These are phyloP conservation scores for Scarus forsteni DNA, from an alignment of 2,797 vertebrate species.

Conservation along the genomic window DNA sequence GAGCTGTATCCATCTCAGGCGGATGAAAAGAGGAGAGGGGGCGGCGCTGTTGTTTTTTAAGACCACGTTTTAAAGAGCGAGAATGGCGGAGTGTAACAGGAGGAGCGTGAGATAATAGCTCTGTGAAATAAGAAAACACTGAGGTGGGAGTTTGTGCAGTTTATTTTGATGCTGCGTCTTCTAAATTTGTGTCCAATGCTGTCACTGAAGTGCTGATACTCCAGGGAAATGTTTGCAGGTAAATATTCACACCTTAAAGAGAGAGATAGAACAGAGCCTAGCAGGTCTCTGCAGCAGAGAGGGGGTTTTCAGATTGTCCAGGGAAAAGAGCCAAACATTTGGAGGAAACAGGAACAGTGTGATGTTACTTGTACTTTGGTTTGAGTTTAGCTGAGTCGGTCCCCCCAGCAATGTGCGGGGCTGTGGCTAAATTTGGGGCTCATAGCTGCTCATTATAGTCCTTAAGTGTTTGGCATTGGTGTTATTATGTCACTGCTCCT, in stretches of 20 bases:
- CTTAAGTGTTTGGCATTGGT: too few relatives aligned
- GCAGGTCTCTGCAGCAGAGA: slow-evolving; percentile 37
- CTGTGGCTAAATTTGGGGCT: too few relatives aligned
- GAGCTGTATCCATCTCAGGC: slow-evolving; percentile 62
- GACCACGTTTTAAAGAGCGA: background rate
- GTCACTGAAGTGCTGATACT: slow-evolving; percentile 29
- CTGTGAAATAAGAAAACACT: slow-evolving; percentile 15
- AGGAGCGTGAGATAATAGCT: slow-evolving; percentile 22
- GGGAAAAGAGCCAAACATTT: slow-evolving; percentile 41
- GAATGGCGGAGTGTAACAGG: slow-evolving; percentile 3
- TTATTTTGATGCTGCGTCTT: slow-evolving; percentile 35
- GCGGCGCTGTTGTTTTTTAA: slow-evolving; percentile 34
- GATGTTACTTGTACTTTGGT: slow-evolving; percentile 12
- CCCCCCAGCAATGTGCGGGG: too few relatives aligned
- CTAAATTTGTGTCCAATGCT: slow-evolving; percentile 47
- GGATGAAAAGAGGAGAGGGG: slow-evolving; percentile 38
- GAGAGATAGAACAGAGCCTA: slow-evolving; percentile 30
- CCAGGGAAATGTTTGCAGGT: slow-evolving; percentile 37
- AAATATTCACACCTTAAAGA: slow-evolving; percentile 48
- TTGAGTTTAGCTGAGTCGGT: too few relatives aligned
- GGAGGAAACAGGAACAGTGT: slow-evolving; percentile 32
- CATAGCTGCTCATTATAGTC: too few relatives aligned
- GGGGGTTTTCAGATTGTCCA: slow-evolving; percentile 22
- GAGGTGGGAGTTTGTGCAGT: slow-evolving; percentile 16
- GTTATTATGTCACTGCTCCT: too few relatives aligned